These are phyloP conservation scores for Sylvia borin DNA, from an alignment of 2,797 vertebrate genomes.

Conservation along the genomic window DNA sequence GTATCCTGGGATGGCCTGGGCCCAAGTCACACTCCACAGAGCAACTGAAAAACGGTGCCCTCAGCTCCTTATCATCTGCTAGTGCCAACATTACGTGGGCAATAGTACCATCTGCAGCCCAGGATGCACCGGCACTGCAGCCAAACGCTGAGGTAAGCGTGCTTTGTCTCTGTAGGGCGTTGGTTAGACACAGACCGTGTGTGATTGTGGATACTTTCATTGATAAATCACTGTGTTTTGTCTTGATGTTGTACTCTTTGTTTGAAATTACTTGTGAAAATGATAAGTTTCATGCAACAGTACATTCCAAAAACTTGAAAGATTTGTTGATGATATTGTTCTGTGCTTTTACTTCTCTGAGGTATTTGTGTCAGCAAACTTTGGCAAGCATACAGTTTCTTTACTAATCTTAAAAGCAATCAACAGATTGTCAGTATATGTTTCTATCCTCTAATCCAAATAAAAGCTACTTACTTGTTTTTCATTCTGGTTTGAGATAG, in stretches of 20 bases:
- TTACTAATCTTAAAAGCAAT: not conserved
- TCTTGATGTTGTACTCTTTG: not conserved
- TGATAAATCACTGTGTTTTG: not conserved
- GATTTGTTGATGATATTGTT: fast-evolving
- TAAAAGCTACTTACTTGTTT: not conserved
- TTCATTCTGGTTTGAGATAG: not conserved
- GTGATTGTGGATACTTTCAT: not conserved
- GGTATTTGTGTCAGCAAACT: not conserved
- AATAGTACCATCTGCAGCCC: conserved; percentile 80
- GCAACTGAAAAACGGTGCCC: conserved; percentile 86
- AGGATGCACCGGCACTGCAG: conserved; percentile 77
- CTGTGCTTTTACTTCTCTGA: not conserved
- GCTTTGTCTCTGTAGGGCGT: fast-evolving
- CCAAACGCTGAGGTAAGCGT: conserved; percentile 85
- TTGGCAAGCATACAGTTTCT: not conserved
- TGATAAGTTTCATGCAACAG: not conserved
- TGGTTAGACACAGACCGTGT: not conserved
- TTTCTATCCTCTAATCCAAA: not conserved
- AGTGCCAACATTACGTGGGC: conserved; percentile 80
- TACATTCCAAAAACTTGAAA: not conserved
- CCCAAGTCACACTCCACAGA: conserved; percentile 90
- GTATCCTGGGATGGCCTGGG: conserved; percentile 88
- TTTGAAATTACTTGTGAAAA: not conserved
- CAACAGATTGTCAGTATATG: not conserved
- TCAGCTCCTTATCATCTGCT: conserved; percentile 81